Percentiles rank a stretch among this genome's conserved stretches.
Conservation (phyloP, 2,113 vertebrate genomes). For the Alethe castanea region DNA sequence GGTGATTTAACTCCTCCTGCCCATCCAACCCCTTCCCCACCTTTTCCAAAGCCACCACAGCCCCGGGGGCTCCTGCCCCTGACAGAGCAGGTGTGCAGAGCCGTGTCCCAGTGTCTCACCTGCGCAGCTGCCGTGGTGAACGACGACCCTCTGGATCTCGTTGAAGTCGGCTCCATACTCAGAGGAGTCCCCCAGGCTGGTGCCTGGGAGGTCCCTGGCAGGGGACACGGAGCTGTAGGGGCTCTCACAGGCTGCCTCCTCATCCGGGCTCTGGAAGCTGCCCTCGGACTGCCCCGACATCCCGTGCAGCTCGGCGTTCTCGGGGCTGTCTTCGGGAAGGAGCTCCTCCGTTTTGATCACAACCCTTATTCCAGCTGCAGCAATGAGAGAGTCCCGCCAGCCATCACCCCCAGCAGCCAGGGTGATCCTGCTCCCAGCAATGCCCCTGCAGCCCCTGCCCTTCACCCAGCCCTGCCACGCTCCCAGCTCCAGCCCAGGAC, state of each 20-base stretch:
- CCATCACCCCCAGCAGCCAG: accelerated
- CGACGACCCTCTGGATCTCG: conserved; percentile 67
- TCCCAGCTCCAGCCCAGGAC: background rate
- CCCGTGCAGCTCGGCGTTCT: conserved; percentile 57
- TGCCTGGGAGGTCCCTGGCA: background rate
- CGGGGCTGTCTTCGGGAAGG: conserved; percentile 53
- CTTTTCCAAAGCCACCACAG: background rate
- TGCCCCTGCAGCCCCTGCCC: background rate
- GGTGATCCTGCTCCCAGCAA: accelerated
- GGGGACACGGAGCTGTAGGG: conserved; percentile 57
- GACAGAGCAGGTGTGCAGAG: accelerated
- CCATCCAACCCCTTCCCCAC: background rate
- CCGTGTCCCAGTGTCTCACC: accelerated
- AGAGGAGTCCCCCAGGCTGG: conserved; percentile 15
- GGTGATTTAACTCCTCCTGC: background rate
- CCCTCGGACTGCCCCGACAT: conserved; percentile 56
- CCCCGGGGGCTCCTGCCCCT: accelerated
- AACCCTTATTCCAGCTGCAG: conserved; percentile 62
- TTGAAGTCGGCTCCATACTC: conserved; percentile 33
- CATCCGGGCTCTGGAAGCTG: conserved; percentile 49
- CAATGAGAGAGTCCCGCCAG: background rate
- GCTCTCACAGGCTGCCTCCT: conserved; percentile 46
- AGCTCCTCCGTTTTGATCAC: conserved; percentile 70
- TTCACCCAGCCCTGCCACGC: background rate
- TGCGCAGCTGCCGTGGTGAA: conserved; percentile 56